A percentile compares a stretch with the other conserved stretches of the same genome.
phyloP scores from a whole-genome alignment of 1,140 invertebrate genomes.

The Prorops nasuta region DNA sequence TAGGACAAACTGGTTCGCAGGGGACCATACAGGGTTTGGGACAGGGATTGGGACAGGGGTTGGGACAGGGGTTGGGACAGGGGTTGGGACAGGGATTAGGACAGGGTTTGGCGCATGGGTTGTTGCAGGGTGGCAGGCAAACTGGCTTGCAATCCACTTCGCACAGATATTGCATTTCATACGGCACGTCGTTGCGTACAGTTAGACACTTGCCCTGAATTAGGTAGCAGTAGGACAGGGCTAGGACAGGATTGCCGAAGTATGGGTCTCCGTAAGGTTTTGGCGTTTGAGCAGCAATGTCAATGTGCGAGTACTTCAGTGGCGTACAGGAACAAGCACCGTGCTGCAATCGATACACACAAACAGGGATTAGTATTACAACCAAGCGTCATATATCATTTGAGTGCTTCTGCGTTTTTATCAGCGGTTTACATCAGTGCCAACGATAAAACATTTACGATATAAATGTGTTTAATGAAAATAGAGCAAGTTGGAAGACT shows the following conservation, averaged over 20 bases:
- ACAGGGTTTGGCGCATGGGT: slow-evolving; percentile 13
- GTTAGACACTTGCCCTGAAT: slow-evolving; percentile 48
- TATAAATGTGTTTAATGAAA: too few relatives aligned
- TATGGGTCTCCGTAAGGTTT: slow-evolving; percentile 29
- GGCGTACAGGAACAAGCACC: slow-evolving; percentile 42
- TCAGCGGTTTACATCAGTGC: too few relatives aligned
- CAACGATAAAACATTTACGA: too few relatives aligned
- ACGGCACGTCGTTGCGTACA: slow-evolving; percentile 28
- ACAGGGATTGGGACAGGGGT: slow-evolving; percentile 5
- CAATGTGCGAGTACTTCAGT: slow-evolving; percentile 49
- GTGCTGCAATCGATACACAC: slow-evolving; percentile 35
- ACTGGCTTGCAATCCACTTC: slow-evolving; percentile 35
- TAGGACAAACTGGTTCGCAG: slow-evolving; percentile 12
- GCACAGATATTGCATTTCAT: slow-evolving; percentile 38
- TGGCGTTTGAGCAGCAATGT: slow-evolving; percentile 32
- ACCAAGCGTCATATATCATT: too few relatives aligned
- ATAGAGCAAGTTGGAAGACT: too few relatives aligned
- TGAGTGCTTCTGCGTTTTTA: too few relatives aligned
- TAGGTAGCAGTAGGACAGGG: slow-evolving; percentile 44
- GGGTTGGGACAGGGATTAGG: not conserved
- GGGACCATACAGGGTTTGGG: too few relatives aligned
- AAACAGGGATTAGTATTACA: too few relatives aligned
- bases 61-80: slow-evolving; percentile 4
- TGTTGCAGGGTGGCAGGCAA: slow-evolving; percentile 22
- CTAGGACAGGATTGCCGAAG: slow-evolving; percentile 40